phyloP scores from a whole-genome alignment of 2,888 invertebrate species.

The Macropis europaea region DNA sequence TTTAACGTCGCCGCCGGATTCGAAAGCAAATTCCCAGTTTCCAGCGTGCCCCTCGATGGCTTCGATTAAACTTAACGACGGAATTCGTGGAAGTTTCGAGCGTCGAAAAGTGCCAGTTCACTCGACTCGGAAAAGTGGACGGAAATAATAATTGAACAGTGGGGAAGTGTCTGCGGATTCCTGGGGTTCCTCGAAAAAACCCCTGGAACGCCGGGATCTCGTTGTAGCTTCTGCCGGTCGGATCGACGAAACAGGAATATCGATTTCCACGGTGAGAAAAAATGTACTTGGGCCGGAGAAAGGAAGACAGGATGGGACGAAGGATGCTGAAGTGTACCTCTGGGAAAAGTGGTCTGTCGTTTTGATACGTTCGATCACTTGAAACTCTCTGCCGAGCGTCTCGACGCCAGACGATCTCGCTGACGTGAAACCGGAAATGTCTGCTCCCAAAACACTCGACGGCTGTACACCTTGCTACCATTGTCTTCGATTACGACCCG shows the following conservation, averaged over 20 bases:
- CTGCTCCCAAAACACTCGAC: not conserved
- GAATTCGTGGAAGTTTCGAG: not conserved
- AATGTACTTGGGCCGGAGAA: not conserved
- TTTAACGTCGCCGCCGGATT: not conserved
- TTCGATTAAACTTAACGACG: constrained; percentile 11
- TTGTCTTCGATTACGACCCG: not conserved
- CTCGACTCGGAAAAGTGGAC: not conserved
- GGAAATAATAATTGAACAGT: constrained; percentile 13
- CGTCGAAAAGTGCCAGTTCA: not conserved
- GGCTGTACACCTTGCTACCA: not conserved
- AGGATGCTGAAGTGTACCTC: constrained; percentile 16
- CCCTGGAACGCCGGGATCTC: too few species aligned
- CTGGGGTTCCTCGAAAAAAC: not conserved
- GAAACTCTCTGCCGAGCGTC: not conserved
- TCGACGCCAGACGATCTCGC: not conserved
- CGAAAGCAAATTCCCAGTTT: not conserved
- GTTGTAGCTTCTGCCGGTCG: not conserved
- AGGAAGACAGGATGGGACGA: constrained; percentile 1
- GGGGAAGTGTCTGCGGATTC: not conserved
- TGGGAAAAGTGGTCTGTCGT: constrained; percentile 14
- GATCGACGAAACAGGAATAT: constrained; percentile 6
- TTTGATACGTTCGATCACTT: constrained; percentile 31
- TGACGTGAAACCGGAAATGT: not conserved
- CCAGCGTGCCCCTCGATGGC: not conserved
- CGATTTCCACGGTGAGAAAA: not conserved